A percentile compares a stretch with the other conserved stretches of the same genome.
phyloP scores from a whole-genome alignment of 2,888 invertebrate species.

The Dermolepida albohirtum region DNA sequence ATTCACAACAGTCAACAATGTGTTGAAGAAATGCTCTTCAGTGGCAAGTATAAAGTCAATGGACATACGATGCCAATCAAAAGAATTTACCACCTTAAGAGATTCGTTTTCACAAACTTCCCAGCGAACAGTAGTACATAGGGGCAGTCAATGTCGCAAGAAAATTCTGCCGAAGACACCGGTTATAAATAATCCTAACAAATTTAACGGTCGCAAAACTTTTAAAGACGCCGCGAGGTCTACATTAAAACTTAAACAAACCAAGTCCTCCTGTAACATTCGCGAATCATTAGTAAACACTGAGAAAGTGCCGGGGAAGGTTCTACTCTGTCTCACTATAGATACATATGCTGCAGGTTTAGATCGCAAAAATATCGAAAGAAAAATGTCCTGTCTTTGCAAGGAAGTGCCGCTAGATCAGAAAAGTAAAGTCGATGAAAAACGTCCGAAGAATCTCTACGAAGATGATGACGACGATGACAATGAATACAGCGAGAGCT shows the following conservation, averaged over 20 bases:
- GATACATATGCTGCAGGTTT: slow-evolving; percentile 18
- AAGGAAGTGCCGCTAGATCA: slow-evolving; percentile 11
- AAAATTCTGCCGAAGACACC: neutral
- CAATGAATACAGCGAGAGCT: slow-evolving; percentile 12
- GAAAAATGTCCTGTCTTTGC: slow-evolving; percentile 20
- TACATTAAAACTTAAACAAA: neutral
- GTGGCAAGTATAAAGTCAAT: neutral
- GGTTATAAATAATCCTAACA: neutral
- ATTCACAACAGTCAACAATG: neutral
- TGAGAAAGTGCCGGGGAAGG: neutral
- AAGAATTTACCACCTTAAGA: neutral
- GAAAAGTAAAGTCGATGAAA: slow-evolving; percentile 6
- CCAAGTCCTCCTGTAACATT: neutral
- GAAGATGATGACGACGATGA: slow-evolving; percentile 17
- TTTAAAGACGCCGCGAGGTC: neutral
- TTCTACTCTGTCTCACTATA: neutral
- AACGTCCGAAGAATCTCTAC: slow-evolving; percentile 18
- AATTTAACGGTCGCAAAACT: neutral
- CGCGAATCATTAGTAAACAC: neutral
- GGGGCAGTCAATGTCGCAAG: neutral
- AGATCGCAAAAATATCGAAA: neutral
- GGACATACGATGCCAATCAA: slow-evolving; percentile 7
- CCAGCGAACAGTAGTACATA: neutral
- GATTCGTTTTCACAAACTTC: slow-evolving; percentile 18
- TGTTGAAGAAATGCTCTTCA: slow-evolving; percentile 3